Conservation (phyloP, 35 echinoderm and acorn worm genomes). For the Ophioderma brevispina region DNA sequence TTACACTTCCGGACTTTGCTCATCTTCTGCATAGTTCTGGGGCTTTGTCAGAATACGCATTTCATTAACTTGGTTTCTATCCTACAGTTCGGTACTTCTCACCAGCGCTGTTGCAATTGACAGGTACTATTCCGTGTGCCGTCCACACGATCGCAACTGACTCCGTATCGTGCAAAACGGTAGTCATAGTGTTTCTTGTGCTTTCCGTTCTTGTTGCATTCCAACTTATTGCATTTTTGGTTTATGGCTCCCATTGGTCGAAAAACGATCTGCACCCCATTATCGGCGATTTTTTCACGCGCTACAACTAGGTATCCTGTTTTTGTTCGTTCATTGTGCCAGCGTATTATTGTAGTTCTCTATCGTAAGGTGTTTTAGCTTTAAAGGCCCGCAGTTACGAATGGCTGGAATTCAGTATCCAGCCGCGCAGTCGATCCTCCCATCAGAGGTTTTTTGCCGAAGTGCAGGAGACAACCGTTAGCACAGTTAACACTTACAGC, state of each 20-base stretch:
- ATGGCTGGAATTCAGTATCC: background rate
- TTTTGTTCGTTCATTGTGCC: background rate
- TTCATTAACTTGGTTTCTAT: constrained; percentile 2
- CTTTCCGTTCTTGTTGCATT: background rate
- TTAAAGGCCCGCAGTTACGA: background rate
- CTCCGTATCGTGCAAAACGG: constrained; percentile 8
- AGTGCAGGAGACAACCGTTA: too few species aligned
- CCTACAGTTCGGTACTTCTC: constrained; percentile 8
- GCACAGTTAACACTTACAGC: background rate
- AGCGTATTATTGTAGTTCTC: background rate
- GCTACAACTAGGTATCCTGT: background rate
- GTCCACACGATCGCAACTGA: constrained; percentile 15
- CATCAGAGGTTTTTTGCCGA: background rate
- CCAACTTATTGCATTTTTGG: constrained; percentile 1
- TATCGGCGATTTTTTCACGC: background rate
- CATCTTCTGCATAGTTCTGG: background rate
- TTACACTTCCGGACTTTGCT: background rate
- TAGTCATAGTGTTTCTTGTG: constrained; percentile 1
- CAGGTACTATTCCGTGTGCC: constrained; percentile 48
- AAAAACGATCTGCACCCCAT: background rate
- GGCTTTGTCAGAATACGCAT: background rate
- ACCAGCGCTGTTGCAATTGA: constrained; percentile 45
- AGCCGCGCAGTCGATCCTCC: background rate
- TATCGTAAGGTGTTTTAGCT: constrained; percentile 6
- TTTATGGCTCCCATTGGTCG: background rate